Percentiles rank a stretch among this genome's conserved stretches.
phyloP scores from a whole-genome alignment of 2,888 invertebrate species.

The Pollenia angustigena region DNA sequence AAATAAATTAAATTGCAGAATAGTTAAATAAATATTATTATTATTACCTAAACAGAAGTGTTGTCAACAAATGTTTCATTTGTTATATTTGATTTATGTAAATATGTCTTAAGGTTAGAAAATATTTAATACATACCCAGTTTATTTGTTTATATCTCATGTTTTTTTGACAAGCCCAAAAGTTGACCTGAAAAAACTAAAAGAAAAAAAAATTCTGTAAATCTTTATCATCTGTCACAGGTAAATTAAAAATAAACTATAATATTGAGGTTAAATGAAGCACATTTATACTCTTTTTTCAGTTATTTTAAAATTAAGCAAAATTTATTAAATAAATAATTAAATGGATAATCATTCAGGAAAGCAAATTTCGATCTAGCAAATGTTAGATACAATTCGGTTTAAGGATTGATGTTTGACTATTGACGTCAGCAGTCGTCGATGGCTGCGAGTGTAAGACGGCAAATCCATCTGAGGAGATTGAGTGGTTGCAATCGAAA shows the following conservation, averaged over 20 bases:
- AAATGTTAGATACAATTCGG: too few species aligned
- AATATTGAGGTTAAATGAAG: not conserved
- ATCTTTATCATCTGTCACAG: not conserved
- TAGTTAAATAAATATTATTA: not conserved
- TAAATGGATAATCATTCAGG: too few species aligned
- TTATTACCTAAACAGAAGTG: not conserved
- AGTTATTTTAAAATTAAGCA: too few species aligned
- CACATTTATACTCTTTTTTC: too few species aligned
- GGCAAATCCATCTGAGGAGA: too few species aligned
- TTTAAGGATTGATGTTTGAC: too few species aligned
- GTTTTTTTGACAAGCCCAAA: not conserved
- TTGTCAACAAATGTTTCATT: not conserved
- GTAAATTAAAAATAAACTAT: not conserved
- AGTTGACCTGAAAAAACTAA: too few species aligned
- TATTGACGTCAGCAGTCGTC: too few species aligned
- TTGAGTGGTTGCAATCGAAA: too few species aligned
- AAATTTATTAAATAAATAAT: too few species aligned
- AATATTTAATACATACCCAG: not conserved
- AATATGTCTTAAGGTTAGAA: not conserved
- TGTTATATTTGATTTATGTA: slow-evolving; percentile 5
- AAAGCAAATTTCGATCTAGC: too few species aligned
- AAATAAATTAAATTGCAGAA: slow-evolving; percentile 11
- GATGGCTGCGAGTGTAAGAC: too few species aligned
- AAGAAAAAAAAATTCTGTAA: not conserved
- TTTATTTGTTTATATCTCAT: not conserved